Evolutionary conservation across 1,140 invertebrate species (phyloP).

Genomic region (Drosophila pachea): DNA sequence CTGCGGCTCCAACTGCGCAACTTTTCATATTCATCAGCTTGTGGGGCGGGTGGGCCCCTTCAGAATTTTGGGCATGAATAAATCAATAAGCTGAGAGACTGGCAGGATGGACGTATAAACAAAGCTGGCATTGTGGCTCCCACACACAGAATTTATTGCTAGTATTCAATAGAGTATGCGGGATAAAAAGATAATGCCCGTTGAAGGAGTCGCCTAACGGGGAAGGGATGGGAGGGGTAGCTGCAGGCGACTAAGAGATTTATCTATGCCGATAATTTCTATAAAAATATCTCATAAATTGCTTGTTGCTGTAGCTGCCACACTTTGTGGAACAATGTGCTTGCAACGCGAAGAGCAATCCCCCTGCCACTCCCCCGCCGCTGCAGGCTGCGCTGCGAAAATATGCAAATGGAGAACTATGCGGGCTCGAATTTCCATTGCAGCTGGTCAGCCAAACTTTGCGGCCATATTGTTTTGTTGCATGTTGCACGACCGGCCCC

Average conservation of each 20-base stretch:
- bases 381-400: constrained; percentile 14
- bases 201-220: no score
- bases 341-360: neutral
- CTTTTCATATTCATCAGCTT: no score
- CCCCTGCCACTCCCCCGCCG: neutral
- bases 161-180: neutral
- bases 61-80: no score
- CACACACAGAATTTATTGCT: neutral
- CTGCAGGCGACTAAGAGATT: constrained; percentile 12
- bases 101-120: no score
- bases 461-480: constrained; percentile 21
- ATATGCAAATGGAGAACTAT: constrained; percentile 36
- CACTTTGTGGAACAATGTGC: constrained; percentile 26
- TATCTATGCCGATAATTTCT: constrained; percentile 57
- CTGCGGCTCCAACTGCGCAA: no score
- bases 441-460: constrained; percentile 12
- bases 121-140: neutral
- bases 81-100: no score
- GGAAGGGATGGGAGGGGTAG: neutral
- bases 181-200: neutral
- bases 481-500: constrained; percentile 9
- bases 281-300: constrained; percentile 57
- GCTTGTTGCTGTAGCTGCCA: constrained; percentile 25
- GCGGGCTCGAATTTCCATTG: constrained; percentile 20
- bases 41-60: no score